Evolutionary conservation across 2,113 vertebrate species (phyloP).

Genomic region (Syrrhaptes paradoxus): DNA sequence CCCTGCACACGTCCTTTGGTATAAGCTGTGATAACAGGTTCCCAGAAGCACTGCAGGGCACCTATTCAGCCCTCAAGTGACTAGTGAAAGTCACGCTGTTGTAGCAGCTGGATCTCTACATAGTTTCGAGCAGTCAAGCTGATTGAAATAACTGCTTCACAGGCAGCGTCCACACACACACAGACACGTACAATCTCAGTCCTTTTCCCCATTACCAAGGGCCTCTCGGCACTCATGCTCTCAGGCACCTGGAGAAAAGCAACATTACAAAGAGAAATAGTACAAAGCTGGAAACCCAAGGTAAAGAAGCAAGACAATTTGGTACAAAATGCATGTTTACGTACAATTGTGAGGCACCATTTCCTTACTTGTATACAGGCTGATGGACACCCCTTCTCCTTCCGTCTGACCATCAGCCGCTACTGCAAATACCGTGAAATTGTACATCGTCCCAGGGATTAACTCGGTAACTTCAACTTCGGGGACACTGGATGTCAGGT

Average conservation of each 20-base stretch:
- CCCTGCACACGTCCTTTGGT: not conserved
- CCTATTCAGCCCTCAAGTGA: not conserved
- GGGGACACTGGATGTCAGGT: not conserved
- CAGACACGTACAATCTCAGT: not conserved
- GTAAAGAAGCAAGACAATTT: not conserved
- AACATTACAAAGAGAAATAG: rapidly evolving
- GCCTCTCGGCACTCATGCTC: rapidly evolving
- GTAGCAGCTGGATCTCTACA: not conserved
- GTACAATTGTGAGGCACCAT: not conserved
- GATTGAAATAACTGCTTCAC: not conserved
- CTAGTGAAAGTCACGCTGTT: not conserved
- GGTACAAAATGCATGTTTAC: not conserved
- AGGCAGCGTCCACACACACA: not conserved
- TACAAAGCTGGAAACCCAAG: rapidly evolving
- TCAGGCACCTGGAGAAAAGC: not conserved
- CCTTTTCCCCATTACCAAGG: not conserved
- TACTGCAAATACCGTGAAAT: not conserved
- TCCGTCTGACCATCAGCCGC: not conserved
- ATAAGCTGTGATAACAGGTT: not conserved
- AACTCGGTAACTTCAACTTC: not conserved
- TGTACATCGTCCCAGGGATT: not conserved
- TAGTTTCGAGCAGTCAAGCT: not conserved
- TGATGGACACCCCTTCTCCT: not conserved
- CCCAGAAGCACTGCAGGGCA: not conserved
- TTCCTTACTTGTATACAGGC: not conserved